Conservation (phyloP, 2,113 vertebrate species). For the Nesoenas mayeri region DNA sequence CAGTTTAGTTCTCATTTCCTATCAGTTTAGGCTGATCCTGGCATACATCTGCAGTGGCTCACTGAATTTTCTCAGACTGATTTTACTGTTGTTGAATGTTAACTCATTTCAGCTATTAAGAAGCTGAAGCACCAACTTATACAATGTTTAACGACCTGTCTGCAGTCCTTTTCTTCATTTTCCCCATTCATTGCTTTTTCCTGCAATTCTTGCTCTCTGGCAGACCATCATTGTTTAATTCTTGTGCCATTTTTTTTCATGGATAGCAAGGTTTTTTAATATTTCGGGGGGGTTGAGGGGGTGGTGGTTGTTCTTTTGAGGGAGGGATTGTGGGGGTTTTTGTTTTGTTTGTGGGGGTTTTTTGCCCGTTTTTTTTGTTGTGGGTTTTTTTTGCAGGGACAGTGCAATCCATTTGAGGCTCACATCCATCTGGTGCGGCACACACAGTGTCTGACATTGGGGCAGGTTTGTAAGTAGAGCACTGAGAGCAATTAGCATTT, state of each 20-base stretch:
- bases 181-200: background rate
- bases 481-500: slow-evolving; percentile 72
- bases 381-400: background rate
- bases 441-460: slow-evolving; percentile 39
- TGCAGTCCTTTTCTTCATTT: background rate
- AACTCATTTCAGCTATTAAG: background rate
- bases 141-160: background rate
- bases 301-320: no score
- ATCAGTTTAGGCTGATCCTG: background rate
- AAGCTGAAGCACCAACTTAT: background rate
- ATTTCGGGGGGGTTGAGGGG: background rate
- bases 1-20: background rate
- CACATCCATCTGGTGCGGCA: slow-evolving; percentile 43
- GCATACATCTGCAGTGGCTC: background rate
- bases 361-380: no score
- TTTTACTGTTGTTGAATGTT: background rate
- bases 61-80: background rate
- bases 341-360: no score
- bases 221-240: background rate
- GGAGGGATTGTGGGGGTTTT: no score
- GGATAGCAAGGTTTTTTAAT: background rate
- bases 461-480: slow-evolving; percentile 62
- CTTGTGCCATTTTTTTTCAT: background rate
- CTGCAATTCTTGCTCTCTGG: background rate
- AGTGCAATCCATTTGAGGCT: background rate